A percentile compares a stretch with the other conserved stretches of the same genome.
Conservation (phyloP, 2,888 invertebrate genomes). For the Perithous albicinctus region DNA sequence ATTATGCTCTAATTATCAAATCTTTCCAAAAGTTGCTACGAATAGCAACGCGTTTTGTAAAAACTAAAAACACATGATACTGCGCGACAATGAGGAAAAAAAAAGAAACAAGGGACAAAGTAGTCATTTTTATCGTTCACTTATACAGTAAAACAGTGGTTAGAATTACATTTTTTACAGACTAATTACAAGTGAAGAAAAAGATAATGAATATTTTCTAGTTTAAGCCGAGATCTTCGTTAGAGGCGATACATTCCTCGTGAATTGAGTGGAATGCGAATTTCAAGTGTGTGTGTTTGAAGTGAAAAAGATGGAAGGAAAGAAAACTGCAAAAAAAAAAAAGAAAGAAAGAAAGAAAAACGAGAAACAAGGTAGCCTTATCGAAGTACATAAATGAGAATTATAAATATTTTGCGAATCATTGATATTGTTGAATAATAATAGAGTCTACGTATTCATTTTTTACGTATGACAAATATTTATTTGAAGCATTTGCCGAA, state of each 20-base stretch:
- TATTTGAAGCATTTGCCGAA: slow-evolving; percentile 50
- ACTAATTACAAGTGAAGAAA: slow-evolving; percentile 41
- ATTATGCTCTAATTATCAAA: neutral
- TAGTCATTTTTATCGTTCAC: slow-evolving; percentile 64
- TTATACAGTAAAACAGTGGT: slow-evolving; percentile 45
- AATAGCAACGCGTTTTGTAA: slow-evolving; percentile 32
- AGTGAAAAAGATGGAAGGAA: neutral
- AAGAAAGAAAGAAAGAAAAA: neutral
- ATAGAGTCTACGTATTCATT: slow-evolving; percentile 53
- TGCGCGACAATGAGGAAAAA: slow-evolving; percentile 44
- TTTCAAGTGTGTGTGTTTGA: slow-evolving; percentile 17
- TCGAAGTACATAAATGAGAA: slow-evolving; percentile 55
- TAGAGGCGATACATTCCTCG: slow-evolving; percentile 54
- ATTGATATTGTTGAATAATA: slow-evolving; percentile 64
- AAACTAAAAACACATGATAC: slow-evolving; percentile 24
- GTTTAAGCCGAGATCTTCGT: slow-evolving; percentile 42
- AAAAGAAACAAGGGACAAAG: slow-evolving; percentile 50
- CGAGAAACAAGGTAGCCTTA: slow-evolving; percentile 47
- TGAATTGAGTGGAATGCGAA: slow-evolving; percentile 8
- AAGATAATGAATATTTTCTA: slow-evolving; percentile 48
- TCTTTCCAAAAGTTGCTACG: slow-evolving; percentile 44
- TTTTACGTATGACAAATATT: slow-evolving; percentile 42
- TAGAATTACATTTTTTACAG: slow-evolving; percentile 61
- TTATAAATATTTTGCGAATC: slow-evolving; percentile 54
- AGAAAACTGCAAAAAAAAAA: slow-evolving; percentile 14